Conservation (phyloP, 2,113 vertebrate genomes). For the Uria lomvia region DNA sequence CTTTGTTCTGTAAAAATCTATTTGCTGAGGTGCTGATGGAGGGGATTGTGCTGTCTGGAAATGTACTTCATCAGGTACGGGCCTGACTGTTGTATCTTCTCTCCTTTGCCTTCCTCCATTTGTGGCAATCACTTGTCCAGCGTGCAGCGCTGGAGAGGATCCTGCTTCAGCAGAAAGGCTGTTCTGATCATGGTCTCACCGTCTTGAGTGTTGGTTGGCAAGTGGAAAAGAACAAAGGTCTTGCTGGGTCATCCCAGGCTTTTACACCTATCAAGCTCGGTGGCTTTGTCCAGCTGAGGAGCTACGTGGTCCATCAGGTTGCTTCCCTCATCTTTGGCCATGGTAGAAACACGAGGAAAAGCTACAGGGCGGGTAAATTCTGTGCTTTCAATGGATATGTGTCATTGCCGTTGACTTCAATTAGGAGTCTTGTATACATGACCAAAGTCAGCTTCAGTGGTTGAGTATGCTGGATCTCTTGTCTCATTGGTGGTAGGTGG, state of each 20-base stretch:
- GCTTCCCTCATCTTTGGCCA: neutral
- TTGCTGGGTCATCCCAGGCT: neutral
- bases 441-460: neutral
- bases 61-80: neutral
- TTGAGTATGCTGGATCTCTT: neutral
- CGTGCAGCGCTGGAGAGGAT: neutral
- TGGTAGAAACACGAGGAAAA: neutral
- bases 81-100: neutral
- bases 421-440: neutral
- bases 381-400: neutral
- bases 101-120: neutral
- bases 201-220: neutral
- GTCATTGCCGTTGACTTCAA: neutral
- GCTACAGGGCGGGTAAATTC: neutral
- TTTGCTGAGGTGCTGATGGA: neutral
- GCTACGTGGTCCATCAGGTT: neutral
- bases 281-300: neutral
- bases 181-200: neutral
- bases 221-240: neutral
- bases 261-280: neutral
- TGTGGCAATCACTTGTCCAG: neutral
- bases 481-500: neutral
- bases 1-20: neutral
- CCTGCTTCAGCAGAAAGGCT: neutral
- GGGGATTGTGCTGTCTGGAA: neutral